These are phyloP conservation scores for Alsophila aescularia DNA, from an alignment of 2,888 invertebrate genomes.

Conservation along the genomic window DNA sequence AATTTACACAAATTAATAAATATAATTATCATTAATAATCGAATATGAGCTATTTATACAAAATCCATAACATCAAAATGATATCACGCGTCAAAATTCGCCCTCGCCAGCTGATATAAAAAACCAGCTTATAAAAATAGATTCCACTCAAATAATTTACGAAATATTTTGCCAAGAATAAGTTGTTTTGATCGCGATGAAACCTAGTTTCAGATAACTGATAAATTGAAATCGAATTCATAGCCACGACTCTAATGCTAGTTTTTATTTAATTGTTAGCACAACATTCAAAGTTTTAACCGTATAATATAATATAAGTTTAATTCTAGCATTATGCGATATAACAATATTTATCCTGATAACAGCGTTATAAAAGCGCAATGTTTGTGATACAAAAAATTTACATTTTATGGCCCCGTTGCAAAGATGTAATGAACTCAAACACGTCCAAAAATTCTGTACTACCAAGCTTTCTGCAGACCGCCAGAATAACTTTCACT, in stretches of 20 bases:
- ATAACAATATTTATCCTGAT: slow-evolving; percentile 14
- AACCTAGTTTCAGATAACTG: slow-evolving; percentile 19
- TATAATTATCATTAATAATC: slow-evolving; percentile 68
- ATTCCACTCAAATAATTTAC: slow-evolving; percentile 75
- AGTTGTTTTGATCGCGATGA: slow-evolving; percentile 29
- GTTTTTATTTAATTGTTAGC: slow-evolving; percentile 33
- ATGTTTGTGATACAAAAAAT: slow-evolving; percentile 24
- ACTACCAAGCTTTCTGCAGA: slow-evolving; percentile 60
- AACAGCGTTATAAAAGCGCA: slow-evolving; percentile 36
- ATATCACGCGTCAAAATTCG: slow-evolving; percentile 62
- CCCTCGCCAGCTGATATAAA: slow-evolving; percentile 54
- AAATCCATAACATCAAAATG: slow-evolving; percentile 76
- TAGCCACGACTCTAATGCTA: slow-evolving; percentile 26
- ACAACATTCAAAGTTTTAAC: slow-evolving; percentile 45
- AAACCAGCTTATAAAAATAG: slow-evolving; percentile 79
- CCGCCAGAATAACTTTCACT: slow-evolving; percentile 49
- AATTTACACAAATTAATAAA: slow-evolving; percentile 74
- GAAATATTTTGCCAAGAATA: slow-evolving; percentile 69
- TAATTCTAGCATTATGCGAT: slow-evolving; percentile 41
- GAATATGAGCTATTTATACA: slow-evolving; percentile 79
- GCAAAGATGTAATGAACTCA: slow-evolving; percentile 59
- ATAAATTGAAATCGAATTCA: slow-evolving; percentile 24
- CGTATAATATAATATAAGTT: slow-evolving; percentile 37
- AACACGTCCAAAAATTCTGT: slow-evolving; percentile 53
- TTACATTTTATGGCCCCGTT: slow-evolving; percentile 70